Evolutionary conservation across 2,113 vertebrate genomes (phyloP).

Genomic region (Coptodon rendalli): DNA sequence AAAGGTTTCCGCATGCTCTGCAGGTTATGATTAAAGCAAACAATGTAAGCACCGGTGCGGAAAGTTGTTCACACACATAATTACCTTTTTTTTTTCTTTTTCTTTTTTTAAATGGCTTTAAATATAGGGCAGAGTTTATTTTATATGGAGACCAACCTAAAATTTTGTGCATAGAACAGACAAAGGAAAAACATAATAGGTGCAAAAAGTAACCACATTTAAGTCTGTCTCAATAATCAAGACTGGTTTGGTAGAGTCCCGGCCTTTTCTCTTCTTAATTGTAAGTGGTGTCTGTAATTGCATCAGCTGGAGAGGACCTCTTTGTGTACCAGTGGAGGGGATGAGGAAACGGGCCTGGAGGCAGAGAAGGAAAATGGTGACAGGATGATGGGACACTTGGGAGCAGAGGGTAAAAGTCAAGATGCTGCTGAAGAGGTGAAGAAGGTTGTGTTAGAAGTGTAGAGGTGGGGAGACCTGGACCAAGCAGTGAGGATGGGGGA

Average conservation of each 20-base stretch:
- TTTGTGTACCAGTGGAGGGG: neutral
- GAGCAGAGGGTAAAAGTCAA: neutral
- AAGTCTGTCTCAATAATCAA: neutral
- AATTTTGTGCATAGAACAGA: neutral
- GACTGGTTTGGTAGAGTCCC: neutral
- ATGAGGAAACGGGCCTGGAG: neutral
- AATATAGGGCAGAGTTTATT: neutral
- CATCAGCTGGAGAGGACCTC: neutral
- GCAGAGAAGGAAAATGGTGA: neutral
- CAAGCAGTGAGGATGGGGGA: neutral
- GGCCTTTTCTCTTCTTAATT: neutral
- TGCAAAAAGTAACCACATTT: neutral
- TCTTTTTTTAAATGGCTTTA: neutral
- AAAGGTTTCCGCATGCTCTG: slow-evolving; percentile 32
- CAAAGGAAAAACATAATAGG: neutral
- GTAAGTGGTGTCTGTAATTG: slow-evolving; percentile 1
- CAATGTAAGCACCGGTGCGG: slow-evolving; percentile 9
- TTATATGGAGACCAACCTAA: neutral
- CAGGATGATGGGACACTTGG: neutral
- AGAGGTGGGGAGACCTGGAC: neutral
- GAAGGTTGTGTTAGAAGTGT: neutral
- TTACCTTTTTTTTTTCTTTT: neutral
- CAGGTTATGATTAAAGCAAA: slow-evolving; percentile 49
- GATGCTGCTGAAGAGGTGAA: neutral
- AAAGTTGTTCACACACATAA: slow-evolving; percentile 12